Base-by-base conservation (phyloP, 2,797 vertebrate genomes). In the Sebastiscus tertius region DNA sequence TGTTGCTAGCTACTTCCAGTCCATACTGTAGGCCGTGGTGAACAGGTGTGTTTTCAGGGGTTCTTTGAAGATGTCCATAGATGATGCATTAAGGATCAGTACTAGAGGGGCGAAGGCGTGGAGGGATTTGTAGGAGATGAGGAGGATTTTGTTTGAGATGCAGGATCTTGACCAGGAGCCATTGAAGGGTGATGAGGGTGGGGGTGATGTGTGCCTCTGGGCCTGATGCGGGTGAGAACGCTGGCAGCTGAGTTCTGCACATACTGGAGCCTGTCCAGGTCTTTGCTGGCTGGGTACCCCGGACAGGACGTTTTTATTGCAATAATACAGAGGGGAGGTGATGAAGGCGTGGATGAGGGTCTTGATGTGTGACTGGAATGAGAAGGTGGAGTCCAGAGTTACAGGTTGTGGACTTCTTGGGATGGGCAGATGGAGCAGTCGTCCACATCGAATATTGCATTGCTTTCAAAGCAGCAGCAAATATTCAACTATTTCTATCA, bases 401-500 rank as follows among this genome's bases (percentile, higher is more conserved):
- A 55, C 54, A 55, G 54, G 20, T 22, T 24, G 52, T 22, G 22
- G 52, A 55, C 54, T 26, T 56, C 24, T 12, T 12, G 22, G 24
- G 24, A 26, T 24, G 22, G 22, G 20, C 52, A 60, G 26, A 58
- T 4, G 56, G 1, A 29, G 58, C 26, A 60, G 8, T 4, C 4
- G 29, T 61, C 59, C 58, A 61, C 59, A 62, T 34, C 6, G 2
- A 62, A 42, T 36, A 24, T 56, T 22, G 4, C 14, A 9, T 20
- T 81, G 29, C 61, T 77, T 65, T 65, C 10, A 2, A 71, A 62
- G 77, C 20, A 39, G 68, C 27, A 20, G 52, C 22, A n/a, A n/a
- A 33, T 8, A 67, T 26, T 60, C 18, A 56, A 11, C 26, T 29
- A 1, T 55, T 68, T 60, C 42, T 24, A 71, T 66, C 39, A 29